Percentiles rank a stretch among this genome's conserved stretches.
Conservation (phyloP, 2,888 invertebrate species). For the Allolobophora icterica region DNA sequence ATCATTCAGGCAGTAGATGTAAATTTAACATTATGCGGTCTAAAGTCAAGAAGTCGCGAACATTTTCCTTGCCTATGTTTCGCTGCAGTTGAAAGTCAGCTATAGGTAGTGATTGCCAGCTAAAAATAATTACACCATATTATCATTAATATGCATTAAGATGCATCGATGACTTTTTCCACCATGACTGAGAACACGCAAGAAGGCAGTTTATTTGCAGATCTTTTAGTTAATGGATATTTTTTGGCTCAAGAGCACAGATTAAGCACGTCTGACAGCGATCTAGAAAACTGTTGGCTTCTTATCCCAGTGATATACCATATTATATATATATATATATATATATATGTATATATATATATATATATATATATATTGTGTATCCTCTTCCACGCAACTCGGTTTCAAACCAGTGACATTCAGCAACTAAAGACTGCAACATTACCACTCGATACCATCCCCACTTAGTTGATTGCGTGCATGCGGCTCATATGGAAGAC, state of each 20-base stretch:
- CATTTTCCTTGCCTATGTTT: too few relatives aligned
- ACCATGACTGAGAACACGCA: not conserved
- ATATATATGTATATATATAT: too few relatives aligned
- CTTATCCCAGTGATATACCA: not conserved
- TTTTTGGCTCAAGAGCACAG: not conserved
- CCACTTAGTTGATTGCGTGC: not conserved
- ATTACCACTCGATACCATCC: not conserved
- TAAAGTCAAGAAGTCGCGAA: not conserved
- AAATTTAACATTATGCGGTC: not conserved
- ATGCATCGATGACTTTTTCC: too few relatives aligned
- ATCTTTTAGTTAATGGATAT: too few relatives aligned
- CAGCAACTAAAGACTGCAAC: not conserved
- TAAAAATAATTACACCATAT: too few relatives aligned
- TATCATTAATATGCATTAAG: too few relatives aligned
- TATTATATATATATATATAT: too few relatives aligned
- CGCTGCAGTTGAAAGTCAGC: too few relatives aligned
- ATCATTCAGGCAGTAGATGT: too few relatives aligned
- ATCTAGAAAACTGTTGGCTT: not conserved
- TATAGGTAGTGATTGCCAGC: too few relatives aligned
- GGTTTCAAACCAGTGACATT: not conserved
- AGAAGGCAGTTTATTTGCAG: not conserved
- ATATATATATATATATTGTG: not conserved
- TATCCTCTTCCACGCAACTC: not conserved
- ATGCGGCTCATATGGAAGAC: not conserved
- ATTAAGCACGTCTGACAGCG: not conserved